A percentile compares a stretch with the other conserved stretches of the same genome.
Conservation (phyloP, 2,797 vertebrate species). For the Telmatherina bonti region DNA sequence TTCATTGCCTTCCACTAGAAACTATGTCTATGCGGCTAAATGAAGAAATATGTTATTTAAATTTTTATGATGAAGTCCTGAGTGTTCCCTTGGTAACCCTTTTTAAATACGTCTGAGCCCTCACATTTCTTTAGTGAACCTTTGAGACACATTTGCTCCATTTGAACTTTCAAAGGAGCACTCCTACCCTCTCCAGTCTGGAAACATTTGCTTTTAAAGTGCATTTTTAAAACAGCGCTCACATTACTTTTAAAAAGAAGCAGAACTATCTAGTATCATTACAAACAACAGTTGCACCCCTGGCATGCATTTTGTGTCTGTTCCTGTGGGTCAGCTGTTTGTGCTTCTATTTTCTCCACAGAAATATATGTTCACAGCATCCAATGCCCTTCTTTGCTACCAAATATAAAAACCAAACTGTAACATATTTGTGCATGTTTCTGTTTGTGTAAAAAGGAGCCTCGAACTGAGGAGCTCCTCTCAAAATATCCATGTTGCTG, state of each 20-base stretch:
- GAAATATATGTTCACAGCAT: neutral
- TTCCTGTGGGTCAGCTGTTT: neutral
- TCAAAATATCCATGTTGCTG: constrained; percentile 16
- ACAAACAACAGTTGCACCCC: neutral
- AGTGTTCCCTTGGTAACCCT: neutral
- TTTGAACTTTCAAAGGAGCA: constrained; percentile 21
- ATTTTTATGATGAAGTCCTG: constrained; percentile 2
- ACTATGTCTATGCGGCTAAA: neutral
- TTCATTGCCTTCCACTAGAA: constrained; percentile 3
- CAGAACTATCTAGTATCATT: constrained; percentile 4
- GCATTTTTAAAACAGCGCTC: neutral
- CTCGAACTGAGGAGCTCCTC: constrained; percentile 3
- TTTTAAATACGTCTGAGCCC: constrained; percentile 13
- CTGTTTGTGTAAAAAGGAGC: neutral
- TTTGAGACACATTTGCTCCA: constrained; percentile 13
- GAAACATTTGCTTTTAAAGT: constrained; percentile 23
- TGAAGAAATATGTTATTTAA: constrained; percentile 7
- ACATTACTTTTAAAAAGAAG: constrained; percentile 20
- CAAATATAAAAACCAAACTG: neutral
- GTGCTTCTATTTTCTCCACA: constrained; percentile 2
- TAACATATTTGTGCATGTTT: neutral
- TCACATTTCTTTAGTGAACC: constrained; percentile 12
- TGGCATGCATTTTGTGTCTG: neutral
- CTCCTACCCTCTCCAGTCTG: neutral
- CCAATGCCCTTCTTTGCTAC: neutral